Evolutionary conservation across 1,140 invertebrate genomes (phyloP).

Genomic region (Goniozus legneri): DNA sequence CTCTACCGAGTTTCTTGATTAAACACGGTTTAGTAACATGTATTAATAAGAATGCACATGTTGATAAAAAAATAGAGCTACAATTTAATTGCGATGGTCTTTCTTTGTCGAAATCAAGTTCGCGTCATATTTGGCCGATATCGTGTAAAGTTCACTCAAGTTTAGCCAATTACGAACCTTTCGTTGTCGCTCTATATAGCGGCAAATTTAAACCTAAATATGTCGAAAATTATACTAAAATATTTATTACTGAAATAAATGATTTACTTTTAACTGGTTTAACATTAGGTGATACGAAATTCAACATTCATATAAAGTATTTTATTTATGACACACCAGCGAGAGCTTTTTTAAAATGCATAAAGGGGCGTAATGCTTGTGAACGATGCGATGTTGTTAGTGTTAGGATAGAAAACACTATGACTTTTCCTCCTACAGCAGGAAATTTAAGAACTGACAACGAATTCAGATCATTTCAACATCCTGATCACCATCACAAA

Average conservation of each 20-base stretch:
- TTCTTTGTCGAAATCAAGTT: too few species aligned
- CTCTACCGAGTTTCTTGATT: too few species aligned
- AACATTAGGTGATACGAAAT: neutral
- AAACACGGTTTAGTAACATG: neutral
- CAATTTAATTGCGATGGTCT: too few species aligned
- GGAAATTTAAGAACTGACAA: neutral
- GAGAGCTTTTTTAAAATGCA: neutral
- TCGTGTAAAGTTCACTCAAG: too few species aligned
- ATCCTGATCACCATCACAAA: too few species aligned
- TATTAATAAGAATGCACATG: constrained; percentile 2
- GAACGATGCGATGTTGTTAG: neutral
- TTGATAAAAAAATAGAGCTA: neutral
- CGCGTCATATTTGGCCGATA: too few species aligned
- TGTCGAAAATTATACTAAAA: neutral
- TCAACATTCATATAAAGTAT: neutral
- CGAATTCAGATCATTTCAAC: constrained; percentile 3
- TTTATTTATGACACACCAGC: neutral
- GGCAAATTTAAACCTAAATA: neutral
- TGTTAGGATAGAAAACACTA: neutral
- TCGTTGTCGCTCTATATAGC: neutral
- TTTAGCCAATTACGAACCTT: constrained; percentile 2
- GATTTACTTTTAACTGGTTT: neutral
- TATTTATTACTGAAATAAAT: neutral
- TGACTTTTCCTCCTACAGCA: neutral
- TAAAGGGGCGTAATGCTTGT: neutral